A percentile compares a stretch with the other conserved stretches of the same genome.
Conservation (phyloP, 2,888 invertebrate species). For the Phortica okadai region DNA sequence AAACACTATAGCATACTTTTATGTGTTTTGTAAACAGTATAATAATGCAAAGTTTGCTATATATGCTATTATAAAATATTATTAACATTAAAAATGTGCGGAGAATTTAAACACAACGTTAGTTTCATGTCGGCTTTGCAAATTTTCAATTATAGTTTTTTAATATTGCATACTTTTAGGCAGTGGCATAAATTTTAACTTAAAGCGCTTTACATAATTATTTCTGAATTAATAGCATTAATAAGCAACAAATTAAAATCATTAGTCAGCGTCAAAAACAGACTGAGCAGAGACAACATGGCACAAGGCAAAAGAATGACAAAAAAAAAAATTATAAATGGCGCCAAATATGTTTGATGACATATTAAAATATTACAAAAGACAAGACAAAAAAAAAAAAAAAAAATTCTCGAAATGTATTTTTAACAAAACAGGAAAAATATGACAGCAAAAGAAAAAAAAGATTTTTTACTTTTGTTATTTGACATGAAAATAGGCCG, state of each 20-base stretch:
- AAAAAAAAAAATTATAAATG: not conserved
- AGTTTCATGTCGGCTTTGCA: too few relatives aligned
- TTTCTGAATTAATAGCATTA: not conserved
- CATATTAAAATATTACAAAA: conserved; percentile 6
- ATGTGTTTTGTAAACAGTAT: too few relatives aligned
- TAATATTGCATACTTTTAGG: too few relatives aligned
- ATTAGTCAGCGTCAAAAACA: not conserved
- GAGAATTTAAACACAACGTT: too few relatives aligned
- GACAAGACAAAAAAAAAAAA: not conserved
- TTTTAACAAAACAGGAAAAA: not conserved
- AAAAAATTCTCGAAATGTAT: not conserved
- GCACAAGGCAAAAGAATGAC: not conserved
- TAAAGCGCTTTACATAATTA: too few relatives aligned
- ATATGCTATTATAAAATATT: too few relatives aligned
- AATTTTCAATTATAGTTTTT: too few relatives aligned
- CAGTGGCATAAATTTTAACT: too few relatives aligned
- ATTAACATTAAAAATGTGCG: too few relatives aligned
- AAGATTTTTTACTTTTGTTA: not conserved
- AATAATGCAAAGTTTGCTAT: too few relatives aligned
- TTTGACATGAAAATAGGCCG: too few relatives aligned
- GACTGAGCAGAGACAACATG: not conserved
- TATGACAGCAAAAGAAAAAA: not conserved
- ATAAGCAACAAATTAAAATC: not conserved
- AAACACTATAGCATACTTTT: too few relatives aligned
- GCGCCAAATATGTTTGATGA: not conserved